phyloP scores from a whole-genome alignment of 2,113 vertebrate genomes.

The Petaurus breviceps region DNA sequence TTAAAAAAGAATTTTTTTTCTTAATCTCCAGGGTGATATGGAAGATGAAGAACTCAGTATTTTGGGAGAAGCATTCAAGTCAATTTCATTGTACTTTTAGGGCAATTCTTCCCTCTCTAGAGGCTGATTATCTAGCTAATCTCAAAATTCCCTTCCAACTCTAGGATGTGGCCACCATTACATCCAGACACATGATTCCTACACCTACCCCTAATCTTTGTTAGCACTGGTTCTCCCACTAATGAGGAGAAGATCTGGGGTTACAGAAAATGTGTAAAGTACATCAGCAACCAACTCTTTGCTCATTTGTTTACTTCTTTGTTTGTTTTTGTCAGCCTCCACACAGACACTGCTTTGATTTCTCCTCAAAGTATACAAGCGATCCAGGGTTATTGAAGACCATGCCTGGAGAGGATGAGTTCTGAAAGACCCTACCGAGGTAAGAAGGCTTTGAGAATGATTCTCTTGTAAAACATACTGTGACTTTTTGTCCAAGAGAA shows the following conservation, averaged over 20 bases:
- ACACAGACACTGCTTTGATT: neutral
- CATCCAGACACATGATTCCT: neutral
- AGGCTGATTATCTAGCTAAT: neutral
- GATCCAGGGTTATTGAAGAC: neutral
- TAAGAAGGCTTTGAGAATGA: neutral
- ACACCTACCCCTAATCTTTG: neutral
- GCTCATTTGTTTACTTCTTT: neutral
- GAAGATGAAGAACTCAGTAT: conserved; percentile 15
- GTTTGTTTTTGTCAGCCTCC: neutral
- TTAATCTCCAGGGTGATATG: no score
- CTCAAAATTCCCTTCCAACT: neutral
- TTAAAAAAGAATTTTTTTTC: no score
- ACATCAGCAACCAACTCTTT: neutral
- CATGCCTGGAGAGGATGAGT: neutral
- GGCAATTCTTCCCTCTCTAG: neutral
- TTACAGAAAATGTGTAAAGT: neutral
- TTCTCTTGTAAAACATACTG: neutral
- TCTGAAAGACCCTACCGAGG: neutral
- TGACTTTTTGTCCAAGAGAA: neutral
- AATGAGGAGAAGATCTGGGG: neutral
- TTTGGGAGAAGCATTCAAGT: neutral
- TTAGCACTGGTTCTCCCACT: neutral
- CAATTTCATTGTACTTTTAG: neutral
- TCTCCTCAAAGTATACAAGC: neutral
- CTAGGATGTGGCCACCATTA: neutral